Percentiles rank a stretch among this genome's conserved stretches.
phyloP scores from a whole-genome alignment of 2,113 vertebrate genomes.

The Miniopterus natalensis region DNA sequence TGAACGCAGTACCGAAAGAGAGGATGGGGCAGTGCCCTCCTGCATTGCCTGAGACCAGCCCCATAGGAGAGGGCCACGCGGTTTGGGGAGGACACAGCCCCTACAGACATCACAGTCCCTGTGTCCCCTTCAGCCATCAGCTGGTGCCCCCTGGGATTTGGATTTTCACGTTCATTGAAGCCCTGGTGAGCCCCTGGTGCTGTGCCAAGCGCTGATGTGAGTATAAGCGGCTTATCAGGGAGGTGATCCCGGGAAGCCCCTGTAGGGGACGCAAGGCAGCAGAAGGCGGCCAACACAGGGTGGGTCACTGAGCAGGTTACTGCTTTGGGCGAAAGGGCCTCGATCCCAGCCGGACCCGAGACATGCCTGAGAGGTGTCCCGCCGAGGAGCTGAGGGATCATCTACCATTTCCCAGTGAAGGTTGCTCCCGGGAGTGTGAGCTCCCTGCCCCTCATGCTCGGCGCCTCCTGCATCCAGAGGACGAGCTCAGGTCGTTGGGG shows the following conservation, averaged over 20 bases:
- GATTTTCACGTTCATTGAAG: not conserved
- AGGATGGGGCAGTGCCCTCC: not conserved
- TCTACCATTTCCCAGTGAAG: too few relatives aligned
- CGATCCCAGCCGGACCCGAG: too few relatives aligned
- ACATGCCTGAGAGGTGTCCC: not conserved
- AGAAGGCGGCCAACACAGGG: not conserved
- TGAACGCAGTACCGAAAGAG: accelerated
- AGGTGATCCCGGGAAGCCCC: not conserved
- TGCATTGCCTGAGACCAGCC: not conserved
- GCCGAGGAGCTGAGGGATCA: not conserved
- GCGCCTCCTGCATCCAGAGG: too few relatives aligned
- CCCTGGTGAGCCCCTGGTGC: not conserved
- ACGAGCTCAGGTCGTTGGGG: too few relatives aligned
- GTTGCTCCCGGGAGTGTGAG: too few relatives aligned
- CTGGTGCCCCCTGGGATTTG: not conserved
- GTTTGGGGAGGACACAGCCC: accelerated
- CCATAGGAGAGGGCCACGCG: accelerated
- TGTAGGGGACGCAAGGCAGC: not conserved
- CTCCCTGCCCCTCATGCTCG: too few relatives aligned
- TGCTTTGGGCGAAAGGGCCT: not conserved
- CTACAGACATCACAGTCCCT: not conserved
- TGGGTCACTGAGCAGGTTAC: not conserved
- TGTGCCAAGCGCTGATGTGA: not conserved
- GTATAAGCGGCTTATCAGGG: not conserved
- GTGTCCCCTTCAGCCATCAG: not conserved